Evolutionary conservation across 2,113 vertebrate genomes (phyloP).

Genomic region (Danio rerio): DNA sequence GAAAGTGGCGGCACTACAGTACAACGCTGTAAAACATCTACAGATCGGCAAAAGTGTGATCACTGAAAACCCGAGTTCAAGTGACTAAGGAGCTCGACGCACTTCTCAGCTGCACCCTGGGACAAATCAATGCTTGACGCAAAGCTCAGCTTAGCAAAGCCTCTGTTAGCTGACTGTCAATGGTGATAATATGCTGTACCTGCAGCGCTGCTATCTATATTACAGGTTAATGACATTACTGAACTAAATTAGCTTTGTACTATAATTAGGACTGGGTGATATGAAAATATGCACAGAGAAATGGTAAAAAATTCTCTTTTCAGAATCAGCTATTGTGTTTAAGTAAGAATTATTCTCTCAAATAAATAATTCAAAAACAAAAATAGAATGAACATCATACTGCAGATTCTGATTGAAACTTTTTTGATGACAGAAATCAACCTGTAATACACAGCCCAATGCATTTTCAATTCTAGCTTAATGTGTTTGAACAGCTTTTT

Average conservation of each 20-base stretch:
- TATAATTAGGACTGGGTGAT: background rate
- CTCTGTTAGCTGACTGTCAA: conserved; percentile 7
- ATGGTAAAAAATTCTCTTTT: background rate
- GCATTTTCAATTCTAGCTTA: too few relatives aligned
- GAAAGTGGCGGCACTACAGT: conserved; percentile 10
- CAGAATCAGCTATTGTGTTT: background rate
- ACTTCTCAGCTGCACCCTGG: conserved; percentile 32
- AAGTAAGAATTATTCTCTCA: too few relatives aligned
- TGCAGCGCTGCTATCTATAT: background rate
- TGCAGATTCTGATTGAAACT: too few relatives aligned
- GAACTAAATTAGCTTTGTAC: conserved; percentile 23
- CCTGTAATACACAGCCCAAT: too few relatives aligned
- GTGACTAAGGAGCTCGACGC: conserved; percentile 15
- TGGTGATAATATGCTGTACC: background rate
- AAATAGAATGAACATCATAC: too few relatives aligned
- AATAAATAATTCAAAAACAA: too few relatives aligned
- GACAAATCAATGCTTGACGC: conserved; percentile 39
- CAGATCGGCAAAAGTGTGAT: conserved; percentile 33
- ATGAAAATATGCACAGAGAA: background rate
- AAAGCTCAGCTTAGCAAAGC: conserved; percentile 24
- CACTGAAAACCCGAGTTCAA: conserved; percentile 41
- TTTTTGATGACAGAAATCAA: too few relatives aligned
- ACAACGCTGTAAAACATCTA: conserved; percentile 33
- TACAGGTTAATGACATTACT: conserved; percentile 4
- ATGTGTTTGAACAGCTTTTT: too few relatives aligned